Conservation (phyloP, 2,113 vertebrate species). For the Plectropomus leopardus region DNA sequence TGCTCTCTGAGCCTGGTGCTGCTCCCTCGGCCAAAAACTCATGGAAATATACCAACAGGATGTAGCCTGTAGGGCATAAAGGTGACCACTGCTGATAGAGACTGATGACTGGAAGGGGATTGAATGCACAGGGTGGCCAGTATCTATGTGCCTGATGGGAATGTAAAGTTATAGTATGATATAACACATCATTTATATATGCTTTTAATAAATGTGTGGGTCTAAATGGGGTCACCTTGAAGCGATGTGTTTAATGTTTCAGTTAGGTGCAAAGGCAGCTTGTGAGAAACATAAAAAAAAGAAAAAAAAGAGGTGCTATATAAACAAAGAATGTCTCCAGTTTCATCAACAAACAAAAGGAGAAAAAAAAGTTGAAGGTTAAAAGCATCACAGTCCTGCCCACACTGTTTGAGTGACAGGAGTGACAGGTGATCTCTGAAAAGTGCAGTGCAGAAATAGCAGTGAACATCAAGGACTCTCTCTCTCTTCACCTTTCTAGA, state of each 20-base stretch:
- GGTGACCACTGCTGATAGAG: constrained; percentile 40
- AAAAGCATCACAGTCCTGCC: constrained; percentile 33
- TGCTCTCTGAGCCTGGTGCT: constrained; percentile 22
- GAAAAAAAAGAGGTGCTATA: neutral
- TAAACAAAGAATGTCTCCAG: constrained; percentile 25
- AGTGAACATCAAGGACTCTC: constrained; percentile 9
- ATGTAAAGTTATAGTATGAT: neutral
- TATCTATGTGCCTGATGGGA: neutral
- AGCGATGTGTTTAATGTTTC: neutral
- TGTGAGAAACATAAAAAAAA: neutral
- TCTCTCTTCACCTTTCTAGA: neutral
- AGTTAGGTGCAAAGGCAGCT: neutral
- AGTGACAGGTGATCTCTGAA: constrained; percentile 26
- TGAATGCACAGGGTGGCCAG: neutral
- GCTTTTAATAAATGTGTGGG: constrained; percentile 1
- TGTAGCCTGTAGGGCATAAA: constrained; percentile 18
- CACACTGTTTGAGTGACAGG: constrained; percentile 19
- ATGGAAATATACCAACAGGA: constrained; percentile 22
- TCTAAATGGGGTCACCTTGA: constrained; percentile 22
- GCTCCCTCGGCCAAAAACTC: constrained; percentile 29
- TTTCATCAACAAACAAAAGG: constrained; percentile 27
- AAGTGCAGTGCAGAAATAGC: neutral
- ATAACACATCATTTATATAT: neutral
- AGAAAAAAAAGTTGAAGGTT: constrained; percentile 8
- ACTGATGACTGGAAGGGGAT: neutral